Conservation (phyloP, 2,888 invertebrate species). For the Leptodirus hochenwartii region DNA sequence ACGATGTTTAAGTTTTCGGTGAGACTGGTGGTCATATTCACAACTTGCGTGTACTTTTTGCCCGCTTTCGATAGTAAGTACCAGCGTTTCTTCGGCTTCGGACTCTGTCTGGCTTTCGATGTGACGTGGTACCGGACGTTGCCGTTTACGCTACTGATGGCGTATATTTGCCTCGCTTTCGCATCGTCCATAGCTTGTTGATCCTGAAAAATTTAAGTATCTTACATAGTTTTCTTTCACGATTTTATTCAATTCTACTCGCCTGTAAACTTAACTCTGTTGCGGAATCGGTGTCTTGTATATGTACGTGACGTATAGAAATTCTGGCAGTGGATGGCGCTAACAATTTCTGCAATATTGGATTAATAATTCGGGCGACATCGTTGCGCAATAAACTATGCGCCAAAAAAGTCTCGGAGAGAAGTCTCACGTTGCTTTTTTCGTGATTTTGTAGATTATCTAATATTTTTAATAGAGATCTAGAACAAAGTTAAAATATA, state of each 20-base stretch:
- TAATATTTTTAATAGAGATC: slow-evolving; percentile 53
- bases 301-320: slow-evolving; percentile 55
- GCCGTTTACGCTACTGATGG: slow-evolving; percentile 66
- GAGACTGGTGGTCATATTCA: slow-evolving; percentile 26
- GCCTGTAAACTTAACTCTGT: no score
- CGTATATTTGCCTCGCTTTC: slow-evolving; percentile 45
- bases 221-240: no score
- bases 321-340: slow-evolving; percentile 66
- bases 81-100: slow-evolving; percentile 25
- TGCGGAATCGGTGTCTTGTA: slow-evolving; percentile 30
- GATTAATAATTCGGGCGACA: slow-evolving; percentile 58
- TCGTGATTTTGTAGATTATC: slow-evolving; percentile 42
- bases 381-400: slow-evolving; percentile 59
- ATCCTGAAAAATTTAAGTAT: no score
- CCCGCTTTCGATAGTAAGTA: slow-evolving; percentile 24
- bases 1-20: slow-evolving; percentile 23
- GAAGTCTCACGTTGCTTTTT: slow-evolving; percentile 37
- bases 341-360: slow-evolving; percentile 54
- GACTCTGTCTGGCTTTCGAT: slow-evolving; percentile 22
- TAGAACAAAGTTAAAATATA: slow-evolving; percentile 20
- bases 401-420: slow-evolving; percentile 59
- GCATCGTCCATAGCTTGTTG: slow-evolving; percentile 17
- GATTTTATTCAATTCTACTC: no score
- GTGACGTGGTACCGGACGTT: slow-evolving; percentile 50
- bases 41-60: slow-evolving; percentile 19